Evolutionary conservation across 2,888 invertebrate species (phyloP), one percentile per base, ranked within the genome.

Genomic region (Melitaea athalia): DNA sequence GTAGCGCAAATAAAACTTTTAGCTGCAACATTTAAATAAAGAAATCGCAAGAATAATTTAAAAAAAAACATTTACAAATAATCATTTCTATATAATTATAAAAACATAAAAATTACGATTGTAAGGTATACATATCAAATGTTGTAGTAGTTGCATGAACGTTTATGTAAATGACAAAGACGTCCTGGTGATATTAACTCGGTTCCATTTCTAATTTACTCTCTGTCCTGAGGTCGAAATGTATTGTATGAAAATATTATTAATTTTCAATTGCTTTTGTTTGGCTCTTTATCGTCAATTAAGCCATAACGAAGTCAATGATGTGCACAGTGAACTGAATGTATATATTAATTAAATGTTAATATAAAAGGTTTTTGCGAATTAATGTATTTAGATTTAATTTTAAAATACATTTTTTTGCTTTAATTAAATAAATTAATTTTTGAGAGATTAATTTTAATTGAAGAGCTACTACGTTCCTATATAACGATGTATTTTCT

Each of bases 241-340:
- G 17, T 57, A 43, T 45, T 57, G 55, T 38, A 64, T 61, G 43
- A 45, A 49, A 45, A 4, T 49, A 14, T 10, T 49, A 14, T 45
- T n/a, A 52, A 42, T 43, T 24, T 12, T 57, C 10, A 10, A 45
- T 60, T 53, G 60, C 53, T 38, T 47, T 49, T 57, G 12, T 55
- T 49, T 57, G 55, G 59, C 68, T 68, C 64, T 64, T 50, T 42
- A 53, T 47, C 47, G 68, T 70, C 70, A 70, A 68, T 70, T 70
- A 68, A 57, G 70, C 53, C 47, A 55, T 64, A 45, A 59, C 6
- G 60, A 53, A 49, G 64, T 70, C 33, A 63, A 64, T 67, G 42
- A 53, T 53, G 33, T 45, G 70, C 68, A 47, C 63, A 59, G 55
- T 62, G 38, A 70, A 50, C 59, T 69, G 63, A 52, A 57, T 59